A percentile compares a stretch with the other conserved stretches of the same genome.
Evolutionary conservation across 2,113 vertebrate genomes (phyloP).

Genomic region (Festucalex cinctus): DNA sequence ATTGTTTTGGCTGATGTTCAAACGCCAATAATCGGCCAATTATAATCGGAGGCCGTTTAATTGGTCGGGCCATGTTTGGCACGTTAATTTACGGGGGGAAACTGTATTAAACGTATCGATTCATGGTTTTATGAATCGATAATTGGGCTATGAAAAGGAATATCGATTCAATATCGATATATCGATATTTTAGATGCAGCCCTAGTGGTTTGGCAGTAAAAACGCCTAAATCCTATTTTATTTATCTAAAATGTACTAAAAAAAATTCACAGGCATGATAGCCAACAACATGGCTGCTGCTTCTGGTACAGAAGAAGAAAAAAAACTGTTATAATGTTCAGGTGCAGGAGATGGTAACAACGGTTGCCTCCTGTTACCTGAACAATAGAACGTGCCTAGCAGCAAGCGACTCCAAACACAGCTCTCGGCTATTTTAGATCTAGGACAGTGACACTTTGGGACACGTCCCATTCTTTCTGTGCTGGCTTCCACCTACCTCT

Average conservation of each 20-base stretch:
- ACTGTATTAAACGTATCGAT: too few species aligned
- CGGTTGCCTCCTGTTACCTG: slow-evolving; percentile 4
- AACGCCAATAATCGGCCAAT: too few species aligned
- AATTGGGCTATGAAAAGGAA: too few species aligned
- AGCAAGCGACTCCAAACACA: slow-evolving; percentile 31
- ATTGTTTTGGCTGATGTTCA: too few species aligned
- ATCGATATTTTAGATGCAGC: too few species aligned
- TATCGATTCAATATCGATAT: too few species aligned
- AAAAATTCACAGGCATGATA: too few species aligned
- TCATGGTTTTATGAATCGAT: too few species aligned
- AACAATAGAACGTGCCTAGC: slow-evolving; percentile 46
- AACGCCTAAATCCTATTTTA: not conserved
- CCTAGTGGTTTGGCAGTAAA: too few species aligned
- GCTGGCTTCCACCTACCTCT: slow-evolving; percentile 17
- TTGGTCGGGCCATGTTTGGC: too few species aligned
- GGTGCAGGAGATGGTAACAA: slow-evolving; percentile 33
- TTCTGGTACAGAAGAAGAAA: not conserved
- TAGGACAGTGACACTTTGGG: slow-evolving; percentile 52
- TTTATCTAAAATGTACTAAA: not conserved
- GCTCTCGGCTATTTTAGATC: slow-evolving; percentile 62
- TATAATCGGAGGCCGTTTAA: too few species aligned
- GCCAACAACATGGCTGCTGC: not conserved
- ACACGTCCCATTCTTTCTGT: slow-evolving; percentile 35
- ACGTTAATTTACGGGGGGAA: too few species aligned
- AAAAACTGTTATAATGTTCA: slow-evolving; percentile 7